Evolutionary conservation across 2,797 vertebrate species (phyloP).

Genomic region (Nannoperca australis): DNA sequence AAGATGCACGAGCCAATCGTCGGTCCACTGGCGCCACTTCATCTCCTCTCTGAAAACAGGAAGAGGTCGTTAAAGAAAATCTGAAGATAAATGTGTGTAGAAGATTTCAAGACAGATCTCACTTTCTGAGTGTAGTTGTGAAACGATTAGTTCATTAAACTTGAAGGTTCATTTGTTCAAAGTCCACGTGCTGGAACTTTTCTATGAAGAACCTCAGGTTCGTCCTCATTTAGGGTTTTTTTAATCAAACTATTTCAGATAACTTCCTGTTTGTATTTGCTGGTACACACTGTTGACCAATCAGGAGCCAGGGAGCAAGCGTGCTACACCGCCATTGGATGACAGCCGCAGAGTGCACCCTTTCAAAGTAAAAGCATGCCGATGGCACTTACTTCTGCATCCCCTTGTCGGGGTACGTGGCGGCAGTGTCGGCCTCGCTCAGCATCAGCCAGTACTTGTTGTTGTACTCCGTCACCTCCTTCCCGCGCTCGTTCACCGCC

Average conservation of each 20-base stretch:
- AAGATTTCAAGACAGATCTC: not conserved
- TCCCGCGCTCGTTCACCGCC: conserved; percentile 88
- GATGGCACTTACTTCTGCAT: conserved; percentile 87
- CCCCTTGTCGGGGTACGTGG: conserved; percentile 88
- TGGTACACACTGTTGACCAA: no score
- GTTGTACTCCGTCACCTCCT: conserved; percentile 90
- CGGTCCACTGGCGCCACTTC: conserved; percentile 96
- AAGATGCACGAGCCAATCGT: conserved; percentile 96
- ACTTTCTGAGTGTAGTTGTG: no score
- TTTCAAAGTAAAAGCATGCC: conserved; percentile 23
- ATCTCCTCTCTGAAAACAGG: conserved; percentile 91
- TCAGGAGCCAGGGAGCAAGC: not conserved
- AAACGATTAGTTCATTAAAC: no score
- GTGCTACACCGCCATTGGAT: not conserved
- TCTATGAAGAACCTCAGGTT: no score
- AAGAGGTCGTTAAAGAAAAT: not conserved
- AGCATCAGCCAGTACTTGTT: conserved; percentile 99
- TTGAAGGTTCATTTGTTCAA: no score
- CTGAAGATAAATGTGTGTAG: no score
- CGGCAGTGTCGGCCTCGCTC: conserved; percentile 83
- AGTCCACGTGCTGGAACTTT: no score
- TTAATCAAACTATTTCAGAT: not conserved
- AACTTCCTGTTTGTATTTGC: no score
- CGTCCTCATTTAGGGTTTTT: no score
- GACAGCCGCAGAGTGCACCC: not conserved